A percentile compares a stretch with the other conserved stretches of the same genome.
Evolutionary conservation across 2,888 invertebrate species (phyloP).

Genomic region (Dusona sp.): DNA sequence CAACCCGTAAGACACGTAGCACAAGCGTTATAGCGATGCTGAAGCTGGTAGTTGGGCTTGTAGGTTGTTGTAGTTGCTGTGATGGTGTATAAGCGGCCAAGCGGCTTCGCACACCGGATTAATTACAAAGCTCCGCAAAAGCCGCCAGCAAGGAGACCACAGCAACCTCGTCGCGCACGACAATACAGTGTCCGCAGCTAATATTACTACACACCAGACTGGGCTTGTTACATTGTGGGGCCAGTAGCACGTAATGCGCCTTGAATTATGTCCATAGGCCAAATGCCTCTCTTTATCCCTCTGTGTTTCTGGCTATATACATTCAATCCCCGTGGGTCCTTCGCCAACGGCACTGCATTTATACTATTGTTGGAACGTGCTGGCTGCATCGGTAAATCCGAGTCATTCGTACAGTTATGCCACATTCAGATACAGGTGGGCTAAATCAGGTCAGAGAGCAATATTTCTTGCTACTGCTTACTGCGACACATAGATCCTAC

Average conservation of each 20-base stretch:
- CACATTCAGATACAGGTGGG: neutral
- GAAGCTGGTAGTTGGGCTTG: slow-evolving; percentile 22
- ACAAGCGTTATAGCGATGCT: slow-evolving; percentile 7
- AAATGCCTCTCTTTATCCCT: slow-evolving; percentile 48
- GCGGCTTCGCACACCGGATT: slow-evolving; percentile 70
- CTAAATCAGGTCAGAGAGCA: neutral
- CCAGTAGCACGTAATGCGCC: slow-evolving; percentile 69
- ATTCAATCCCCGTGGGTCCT: slow-evolving; percentile 1
- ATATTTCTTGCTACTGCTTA: neutral
- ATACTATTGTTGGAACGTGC: slow-evolving; percentile 48
- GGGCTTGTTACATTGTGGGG: slow-evolving; percentile 55
- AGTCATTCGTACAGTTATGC: slow-evolving; percentile 14
- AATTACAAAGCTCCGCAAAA: slow-evolving; percentile 74
- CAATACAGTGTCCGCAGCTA: slow-evolving; percentile 74
- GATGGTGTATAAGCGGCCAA: slow-evolving; percentile 56
- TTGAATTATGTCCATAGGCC: slow-evolving; percentile 71
- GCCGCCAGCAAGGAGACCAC: slow-evolving; percentile 73
- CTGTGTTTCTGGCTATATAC: slow-evolving; percentile 3
- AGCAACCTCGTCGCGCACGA: slow-evolving; percentile 70
- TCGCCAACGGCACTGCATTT: slow-evolving; percentile 28
- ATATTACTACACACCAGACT: slow-evolving; percentile 70
- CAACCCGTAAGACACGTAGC: slow-evolving; percentile 56
- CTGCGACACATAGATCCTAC: slow-evolving; percentile 32
- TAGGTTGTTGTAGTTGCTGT: slow-evolving; percentile 39
- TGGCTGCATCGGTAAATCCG: slow-evolving; percentile 39